Base-by-base conservation (phyloP, 2,888 invertebrate species). In the Archips crataeganus region DNA sequence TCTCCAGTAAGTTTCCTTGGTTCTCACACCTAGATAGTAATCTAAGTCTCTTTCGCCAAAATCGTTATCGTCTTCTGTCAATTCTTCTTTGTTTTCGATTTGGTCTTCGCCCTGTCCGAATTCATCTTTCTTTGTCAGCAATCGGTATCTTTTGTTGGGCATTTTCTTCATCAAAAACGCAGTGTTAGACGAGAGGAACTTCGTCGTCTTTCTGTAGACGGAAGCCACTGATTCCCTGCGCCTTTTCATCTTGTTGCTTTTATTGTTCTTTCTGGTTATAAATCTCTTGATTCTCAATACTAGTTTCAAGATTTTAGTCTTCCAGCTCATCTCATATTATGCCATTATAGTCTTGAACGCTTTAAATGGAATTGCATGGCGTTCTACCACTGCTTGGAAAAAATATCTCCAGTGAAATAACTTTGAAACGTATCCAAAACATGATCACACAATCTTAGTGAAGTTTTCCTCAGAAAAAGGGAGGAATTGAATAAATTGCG, bases 131-230 rank as follows among this genome's bases (percentile, higher is more conserved):
- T 84, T 88, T 8, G 84, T 80, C 3, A 90, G 68, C 13, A 85
- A 73, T 54, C 84, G 81, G 68, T 89, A 85, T 75, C 90, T 85
- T n/a, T 85, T 84, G 68, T 92, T 90, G 0, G 91, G 87, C 76
- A 88, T 87, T 78, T 87, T 94, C 75, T 90, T 94, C 1, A 93
- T 79, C 57, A 94, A 83, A 75, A 86, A 90, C 0, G 87, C 84
- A 0, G 93, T 93, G 74, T 94, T 94, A 0, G 87, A 79, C 8
- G 90, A 82, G 2, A 94, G 70, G 71, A 94, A 94, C 79, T 91
- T 94, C 0, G 94, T 92, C n/a, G 94, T 94, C 81, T 89, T 93
- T 70, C 87, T 89, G 64, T 90, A 94, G 2, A 91, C 93, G 1
- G 90, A 88, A 3, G 92, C 91, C 3, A 94, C 91, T 0, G 94